These are phyloP conservation scores for Drosophila pseudotakahashii DNA, from an alignment of 2,888 invertebrate species.

Conservation along the genomic window DNA sequence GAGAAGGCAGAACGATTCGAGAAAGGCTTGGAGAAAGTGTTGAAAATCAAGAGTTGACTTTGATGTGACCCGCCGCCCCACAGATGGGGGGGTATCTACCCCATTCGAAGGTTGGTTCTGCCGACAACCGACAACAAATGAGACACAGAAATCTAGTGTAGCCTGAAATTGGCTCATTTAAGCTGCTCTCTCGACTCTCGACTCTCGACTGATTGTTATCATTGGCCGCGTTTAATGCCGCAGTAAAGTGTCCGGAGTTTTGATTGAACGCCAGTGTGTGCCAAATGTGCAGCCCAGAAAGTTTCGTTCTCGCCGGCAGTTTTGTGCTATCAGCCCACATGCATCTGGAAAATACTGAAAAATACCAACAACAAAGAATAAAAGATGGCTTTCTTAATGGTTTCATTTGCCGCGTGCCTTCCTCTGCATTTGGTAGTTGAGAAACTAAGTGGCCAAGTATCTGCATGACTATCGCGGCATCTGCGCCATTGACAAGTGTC, in stretches of 20 bases:
- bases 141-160: slow-evolving; percentile 62
- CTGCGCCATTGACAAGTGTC: slow-evolving; percentile 64
- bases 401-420: slow-evolving; percentile 42
- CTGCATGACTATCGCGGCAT: slow-evolving; percentile 19
- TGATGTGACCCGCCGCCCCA: slow-evolving; percentile 22
- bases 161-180: slow-evolving; percentile 69
- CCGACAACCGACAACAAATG: slow-evolving; percentile 9
- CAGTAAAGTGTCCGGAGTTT: slow-evolving; percentile 9
- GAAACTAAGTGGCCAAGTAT: slow-evolving; percentile 29
- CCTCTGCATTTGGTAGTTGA: slow-evolving; percentile 12
- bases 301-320: slow-evolving; percentile 52
- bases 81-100: background rate
- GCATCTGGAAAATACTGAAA: slow-evolving; percentile 28
- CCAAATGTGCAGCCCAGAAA: slow-evolving; percentile 73
- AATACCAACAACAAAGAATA: background rate
- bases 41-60: slow-evolving; percentile 24
- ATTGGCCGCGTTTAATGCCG: slow-evolving; percentile 40
- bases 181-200: slow-evolving; percentile 13
- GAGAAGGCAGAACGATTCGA: background rate
- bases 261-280: slow-evolving; percentile 58
- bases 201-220: slow-evolving; percentile 54
- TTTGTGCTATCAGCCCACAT: slow-evolving; percentile 49
- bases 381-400: slow-evolving; percentile 3
- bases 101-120: slow-evolving; percentile 9
- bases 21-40: slow-evolving; percentile 22